Conservation (phyloP, 2,888 invertebrate species). For the Hecatera dysodea region DNA sequence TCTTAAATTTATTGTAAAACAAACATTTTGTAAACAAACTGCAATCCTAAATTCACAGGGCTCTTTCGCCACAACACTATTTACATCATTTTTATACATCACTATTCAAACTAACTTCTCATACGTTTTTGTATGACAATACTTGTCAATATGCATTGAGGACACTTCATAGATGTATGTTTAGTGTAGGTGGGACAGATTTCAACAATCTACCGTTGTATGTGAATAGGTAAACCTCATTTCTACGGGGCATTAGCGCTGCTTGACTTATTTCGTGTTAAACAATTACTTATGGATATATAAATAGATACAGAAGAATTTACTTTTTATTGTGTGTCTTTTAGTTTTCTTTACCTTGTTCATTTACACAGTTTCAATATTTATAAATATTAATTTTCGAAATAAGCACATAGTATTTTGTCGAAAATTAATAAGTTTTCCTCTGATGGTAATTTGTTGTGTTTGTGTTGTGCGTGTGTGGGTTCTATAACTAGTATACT, state of each 20-base stretch:
- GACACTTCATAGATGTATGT: constrained; percentile 45
- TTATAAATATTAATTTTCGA: too few species aligned
- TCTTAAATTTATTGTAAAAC: neutral
- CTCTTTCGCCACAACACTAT: constrained; percentile 17
- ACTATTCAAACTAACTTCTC: constrained; percentile 29
- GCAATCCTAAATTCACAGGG: neutral
- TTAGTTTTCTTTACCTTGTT: too few species aligned
- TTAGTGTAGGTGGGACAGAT: constrained; percentile 42
- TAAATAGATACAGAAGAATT: too few species aligned
- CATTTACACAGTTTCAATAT: too few species aligned
- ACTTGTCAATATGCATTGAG: constrained; percentile 67
- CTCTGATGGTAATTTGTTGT: too few species aligned
- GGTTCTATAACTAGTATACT: too few species aligned
- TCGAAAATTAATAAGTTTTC: too few species aligned
- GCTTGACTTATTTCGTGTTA: constrained; percentile 30
- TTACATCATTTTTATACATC: constrained; percentile 18
- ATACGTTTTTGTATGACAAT: constrained; percentile 36
- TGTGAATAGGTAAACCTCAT: constrained; percentile 34
- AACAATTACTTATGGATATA: too few species aligned
- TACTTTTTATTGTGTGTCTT: too few species aligned
- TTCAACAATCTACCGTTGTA: constrained; percentile 46
- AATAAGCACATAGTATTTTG: too few species aligned
- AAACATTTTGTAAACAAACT: neutral
- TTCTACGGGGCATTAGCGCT: constrained; percentile 31
- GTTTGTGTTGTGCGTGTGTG: too few species aligned